Conservation (phyloP, 2,113 vertebrate genomes). For the Grammomys surdaster region DNA sequence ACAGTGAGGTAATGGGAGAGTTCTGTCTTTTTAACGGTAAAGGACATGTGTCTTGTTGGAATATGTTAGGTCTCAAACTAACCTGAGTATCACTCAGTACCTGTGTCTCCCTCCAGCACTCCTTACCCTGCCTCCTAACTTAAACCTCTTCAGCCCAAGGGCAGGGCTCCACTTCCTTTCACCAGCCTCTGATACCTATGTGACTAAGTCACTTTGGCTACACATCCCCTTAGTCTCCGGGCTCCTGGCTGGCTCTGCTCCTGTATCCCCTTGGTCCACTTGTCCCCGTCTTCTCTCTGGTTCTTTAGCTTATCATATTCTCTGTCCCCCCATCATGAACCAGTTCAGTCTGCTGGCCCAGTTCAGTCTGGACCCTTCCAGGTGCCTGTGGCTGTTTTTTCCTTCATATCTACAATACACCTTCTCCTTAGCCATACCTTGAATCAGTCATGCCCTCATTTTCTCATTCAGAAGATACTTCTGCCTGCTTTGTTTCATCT, state of each 20-base stretch:
- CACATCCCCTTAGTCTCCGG: not conserved
- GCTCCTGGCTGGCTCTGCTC: not conserved
- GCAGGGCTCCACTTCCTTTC: not conserved
- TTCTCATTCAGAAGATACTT: not conserved
- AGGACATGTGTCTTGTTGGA: not conserved
- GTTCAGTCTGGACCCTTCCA: not conserved
- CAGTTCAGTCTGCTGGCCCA: not conserved
- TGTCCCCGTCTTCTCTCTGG: not conserved
- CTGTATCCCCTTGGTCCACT: not conserved
- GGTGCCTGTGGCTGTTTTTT: not conserved
- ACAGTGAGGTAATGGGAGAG: not conserved
- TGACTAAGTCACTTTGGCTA: not conserved
- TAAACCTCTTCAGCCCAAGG: not conserved
- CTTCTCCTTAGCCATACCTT: not conserved
- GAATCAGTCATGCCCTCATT: not conserved
- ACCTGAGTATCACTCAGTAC: not conserved
- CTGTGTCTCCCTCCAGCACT: too few relatives aligned
- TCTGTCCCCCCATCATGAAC: not conserved
- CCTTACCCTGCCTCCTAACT: accelerated
- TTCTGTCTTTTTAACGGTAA: not conserved
- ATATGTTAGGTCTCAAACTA: not conserved
- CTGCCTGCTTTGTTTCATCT: not conserved
- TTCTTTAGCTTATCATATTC: not conserved
- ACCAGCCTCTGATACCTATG: not conserved
- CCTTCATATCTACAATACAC: not conserved